Conservation (phyloP, 2,888 invertebrate genomes). For the Sicus ferrugineus region DNA sequence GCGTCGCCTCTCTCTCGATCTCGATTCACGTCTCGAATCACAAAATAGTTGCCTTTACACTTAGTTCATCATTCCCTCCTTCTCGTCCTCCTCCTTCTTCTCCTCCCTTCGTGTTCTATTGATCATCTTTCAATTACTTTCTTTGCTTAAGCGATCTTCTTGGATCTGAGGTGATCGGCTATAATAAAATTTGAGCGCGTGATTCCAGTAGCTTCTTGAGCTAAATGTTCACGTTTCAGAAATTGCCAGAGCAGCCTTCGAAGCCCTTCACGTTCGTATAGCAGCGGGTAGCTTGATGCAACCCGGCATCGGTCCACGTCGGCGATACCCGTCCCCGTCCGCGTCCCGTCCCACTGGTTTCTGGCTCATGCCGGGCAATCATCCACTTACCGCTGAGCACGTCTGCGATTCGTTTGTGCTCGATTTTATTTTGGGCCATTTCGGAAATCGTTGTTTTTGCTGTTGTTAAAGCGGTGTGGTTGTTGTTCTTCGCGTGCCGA, state of each 20-base stretch:
- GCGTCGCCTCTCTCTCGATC: too few relatives aligned
- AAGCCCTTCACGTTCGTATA: neutral
- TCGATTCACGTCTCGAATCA: too few relatives aligned
- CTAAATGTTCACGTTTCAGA: neutral
- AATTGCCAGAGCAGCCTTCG: neutral
- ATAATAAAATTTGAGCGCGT: constrained; percentile 10
- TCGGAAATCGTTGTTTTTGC: constrained; percentile 1
- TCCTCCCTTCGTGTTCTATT: too few relatives aligned
- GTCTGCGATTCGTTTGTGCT: constrained; percentile 25
- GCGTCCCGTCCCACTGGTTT: neutral
- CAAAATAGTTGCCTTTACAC: too few relatives aligned
- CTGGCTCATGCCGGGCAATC: neutral
- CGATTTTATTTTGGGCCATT: neutral
- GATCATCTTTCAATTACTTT: neutral
- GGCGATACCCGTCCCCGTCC: neutral
- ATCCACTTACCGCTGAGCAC: constrained; percentile 29
- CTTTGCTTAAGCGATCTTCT: neutral
- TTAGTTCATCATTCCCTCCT: too few relatives aligned
- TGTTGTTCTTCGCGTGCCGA: neutral
- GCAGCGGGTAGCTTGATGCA: constrained; percentile 2
- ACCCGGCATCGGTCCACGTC: neutral
- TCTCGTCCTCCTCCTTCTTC: too few relatives aligned
- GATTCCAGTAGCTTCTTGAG: constrained; percentile 25
- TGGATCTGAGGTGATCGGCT: neutral
- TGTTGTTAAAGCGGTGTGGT: neutral